A percentile compares a stretch with the other conserved stretches of the same genome.
These are phyloP conservation scores for Caligus rogercresseyi DNA, from an alignment of 1,140 invertebrate genomes.

Conservation along the genomic window DNA sequence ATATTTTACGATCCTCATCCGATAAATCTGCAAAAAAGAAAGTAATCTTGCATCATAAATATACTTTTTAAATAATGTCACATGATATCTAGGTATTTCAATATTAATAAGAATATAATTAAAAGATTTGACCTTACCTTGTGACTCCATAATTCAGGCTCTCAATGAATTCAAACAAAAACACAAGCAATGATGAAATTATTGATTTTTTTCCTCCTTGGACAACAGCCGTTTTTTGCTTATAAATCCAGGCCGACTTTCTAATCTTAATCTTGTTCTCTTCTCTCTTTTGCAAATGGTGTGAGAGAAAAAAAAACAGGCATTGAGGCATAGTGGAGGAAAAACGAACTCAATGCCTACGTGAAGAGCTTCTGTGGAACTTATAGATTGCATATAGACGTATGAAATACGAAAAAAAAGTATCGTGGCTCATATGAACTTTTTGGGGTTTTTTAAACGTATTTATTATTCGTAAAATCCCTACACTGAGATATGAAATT, in stretches of 20 bases:
- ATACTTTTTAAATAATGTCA: too few relatives aligned
- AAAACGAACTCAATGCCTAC: too few relatives aligned
- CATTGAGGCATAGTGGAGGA: too few relatives aligned
- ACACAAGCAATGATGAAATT: neutral
- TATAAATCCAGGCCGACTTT: neutral
- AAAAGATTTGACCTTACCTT: neutral
- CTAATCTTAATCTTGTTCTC: neutral
- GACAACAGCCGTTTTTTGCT: neutral
- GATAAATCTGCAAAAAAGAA: neutral
- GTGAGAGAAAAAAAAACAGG: neutral
- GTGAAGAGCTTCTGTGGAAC: too few relatives aligned
- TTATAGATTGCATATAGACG: too few relatives aligned
- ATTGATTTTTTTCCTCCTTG: neutral
- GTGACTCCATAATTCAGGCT: neutral
- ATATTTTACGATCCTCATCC: neutral
- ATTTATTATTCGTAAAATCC: too few relatives aligned
- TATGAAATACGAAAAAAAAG: too few relatives aligned
- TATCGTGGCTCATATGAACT: too few relatives aligned
- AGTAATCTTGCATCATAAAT: too few relatives aligned
- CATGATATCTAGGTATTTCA: neutral
- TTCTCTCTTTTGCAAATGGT: neutral
- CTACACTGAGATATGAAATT: too few relatives aligned
- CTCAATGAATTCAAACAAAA: neutral
- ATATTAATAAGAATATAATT: neutral
- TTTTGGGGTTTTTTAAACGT: too few relatives aligned